A percentile compares a stretch with the other conserved stretches of the same genome.
phyloP scores from a whole-genome alignment of 2,888 invertebrate genomes.

The Spodoptera picta region DNA sequence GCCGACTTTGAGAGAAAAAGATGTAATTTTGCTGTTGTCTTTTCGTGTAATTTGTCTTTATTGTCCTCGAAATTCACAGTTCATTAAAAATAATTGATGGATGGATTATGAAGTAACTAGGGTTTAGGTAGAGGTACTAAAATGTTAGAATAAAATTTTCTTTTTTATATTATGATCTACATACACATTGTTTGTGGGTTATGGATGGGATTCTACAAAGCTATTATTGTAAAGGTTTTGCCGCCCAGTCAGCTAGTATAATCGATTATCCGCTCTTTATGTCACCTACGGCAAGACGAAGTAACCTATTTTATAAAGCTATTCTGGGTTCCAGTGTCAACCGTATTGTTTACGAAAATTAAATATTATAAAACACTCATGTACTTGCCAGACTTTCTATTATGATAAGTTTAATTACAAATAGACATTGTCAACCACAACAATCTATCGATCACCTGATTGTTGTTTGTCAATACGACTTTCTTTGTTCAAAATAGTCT shows the following conservation, averaged over 20 bases:
- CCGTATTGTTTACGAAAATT: constrained; percentile 6
- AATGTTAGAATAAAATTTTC: too few relatives aligned
- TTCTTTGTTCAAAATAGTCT: too few relatives aligned
- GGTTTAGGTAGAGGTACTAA: neutral
- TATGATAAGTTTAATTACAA: too few relatives aligned
- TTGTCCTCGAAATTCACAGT: constrained; percentile 33
- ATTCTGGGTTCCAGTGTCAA: constrained; percentile 10
- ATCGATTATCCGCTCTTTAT: constrained; percentile 43
- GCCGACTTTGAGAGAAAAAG: constrained; percentile 35
- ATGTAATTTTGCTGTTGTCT: constrained; percentile 50
- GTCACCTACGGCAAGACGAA: constrained; percentile 19
- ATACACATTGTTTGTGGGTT: constrained; percentile 13
- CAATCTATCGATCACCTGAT: too few relatives aligned
- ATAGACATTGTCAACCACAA: too few relatives aligned
- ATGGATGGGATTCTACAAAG: constrained; percentile 18
- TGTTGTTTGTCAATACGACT: too few relatives aligned
- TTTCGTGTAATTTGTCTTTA: constrained; percentile 34
- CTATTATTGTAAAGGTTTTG: constrained; percentile 37
- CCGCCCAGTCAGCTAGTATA: constrained; percentile 27
- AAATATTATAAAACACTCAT: too few relatives aligned
- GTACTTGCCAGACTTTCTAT: too few relatives aligned
- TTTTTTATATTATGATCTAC: neutral
- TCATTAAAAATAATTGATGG: constrained; percentile 46
- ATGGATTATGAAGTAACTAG: constrained; percentile 31
- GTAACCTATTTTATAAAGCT: constrained; percentile 38